phyloP scores from a whole-genome alignment of 2,113 vertebrate genomes.

The Protobothrops mucrosquamatus region DNA sequence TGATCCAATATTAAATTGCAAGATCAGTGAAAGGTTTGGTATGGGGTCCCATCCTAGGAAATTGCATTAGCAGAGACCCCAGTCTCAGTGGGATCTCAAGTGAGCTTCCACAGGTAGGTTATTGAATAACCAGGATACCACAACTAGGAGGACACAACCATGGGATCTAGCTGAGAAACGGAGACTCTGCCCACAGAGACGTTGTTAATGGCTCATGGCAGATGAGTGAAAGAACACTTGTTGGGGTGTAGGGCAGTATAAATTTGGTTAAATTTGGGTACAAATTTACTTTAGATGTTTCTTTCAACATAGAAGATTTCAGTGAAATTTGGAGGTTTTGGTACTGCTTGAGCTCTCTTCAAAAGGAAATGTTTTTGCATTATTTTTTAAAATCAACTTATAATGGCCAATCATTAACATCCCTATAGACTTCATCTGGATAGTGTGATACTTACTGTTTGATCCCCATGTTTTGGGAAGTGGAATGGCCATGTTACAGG shows the following conservation, averaged over 20 bases:
- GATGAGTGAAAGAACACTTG: not conserved
- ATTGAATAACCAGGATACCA: not conserved
- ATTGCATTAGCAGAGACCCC: not conserved
- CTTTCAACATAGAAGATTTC: not conserved
- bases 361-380: not conserved
- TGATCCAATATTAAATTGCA: not conserved
- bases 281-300: not conserved
- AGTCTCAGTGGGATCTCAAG: not conserved
- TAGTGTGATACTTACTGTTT: not conserved
- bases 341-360: not conserved
- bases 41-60: not conserved
- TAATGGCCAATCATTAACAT: not conserved
- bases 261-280: not conserved
- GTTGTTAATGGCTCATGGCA: not conserved
- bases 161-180: not conserved
- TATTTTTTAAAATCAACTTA: not conserved
- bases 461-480: not conserved
- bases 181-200: not conserved
- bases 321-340: not conserved
- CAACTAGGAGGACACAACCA: not conserved
- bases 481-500: not conserved
- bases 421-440: not conserved
- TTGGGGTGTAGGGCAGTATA: not conserved
- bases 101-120: not conserved
- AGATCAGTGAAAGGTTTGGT: not conserved